phyloP scores from a whole-genome alignment of 2,888 invertebrate genomes.

The Choristoneura rosaceana region DNA sequence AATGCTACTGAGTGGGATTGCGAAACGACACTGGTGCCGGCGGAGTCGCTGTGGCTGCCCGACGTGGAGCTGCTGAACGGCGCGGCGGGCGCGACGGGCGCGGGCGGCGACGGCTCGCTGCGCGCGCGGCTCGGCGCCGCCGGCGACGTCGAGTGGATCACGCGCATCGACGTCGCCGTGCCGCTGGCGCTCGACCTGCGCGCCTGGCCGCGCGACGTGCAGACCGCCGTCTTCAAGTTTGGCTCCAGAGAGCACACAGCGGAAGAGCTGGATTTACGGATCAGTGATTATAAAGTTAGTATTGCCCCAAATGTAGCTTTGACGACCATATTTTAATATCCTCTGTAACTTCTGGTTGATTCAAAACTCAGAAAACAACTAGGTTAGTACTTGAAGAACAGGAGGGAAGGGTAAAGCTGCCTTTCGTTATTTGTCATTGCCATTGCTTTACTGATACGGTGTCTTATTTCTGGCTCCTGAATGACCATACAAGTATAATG shows the following conservation, averaged over 20 bases:
- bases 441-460: too few species aligned
- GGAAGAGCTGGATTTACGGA: conserved; percentile 81
- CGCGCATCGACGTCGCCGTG: conserved; percentile 63
- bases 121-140: conserved; percentile 88
- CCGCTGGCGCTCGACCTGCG: conserved; percentile 76
- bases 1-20: conserved; percentile 88
- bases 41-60: conserved; percentile 92
- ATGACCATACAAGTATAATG: too few species aligned
- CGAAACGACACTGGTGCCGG: conserved; percentile 85
- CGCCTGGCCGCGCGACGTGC: conserved; percentile 91
- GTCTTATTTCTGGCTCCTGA: too few species aligned
- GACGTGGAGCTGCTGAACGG: conserved; percentile 89
- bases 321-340: background rate
- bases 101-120: conserved; percentile 86
- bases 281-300: conserved; percentile 58
- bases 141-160: conserved; percentile 81
- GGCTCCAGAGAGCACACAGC: conserved; percentile 90
- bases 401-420: too few species aligned
- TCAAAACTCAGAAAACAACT: background rate
- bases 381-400: too few species aligned
- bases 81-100: conserved; percentile 86
- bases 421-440: too few species aligned
- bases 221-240: conserved; percentile 88
- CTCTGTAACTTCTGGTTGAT: background rate
- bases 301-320: background rate